Percentiles rank a stretch among this genome's conserved stretches.
phyloP scores from a whole-genome alignment of 2,113 vertebrate species.

The Crotalus horridus region DNA sequence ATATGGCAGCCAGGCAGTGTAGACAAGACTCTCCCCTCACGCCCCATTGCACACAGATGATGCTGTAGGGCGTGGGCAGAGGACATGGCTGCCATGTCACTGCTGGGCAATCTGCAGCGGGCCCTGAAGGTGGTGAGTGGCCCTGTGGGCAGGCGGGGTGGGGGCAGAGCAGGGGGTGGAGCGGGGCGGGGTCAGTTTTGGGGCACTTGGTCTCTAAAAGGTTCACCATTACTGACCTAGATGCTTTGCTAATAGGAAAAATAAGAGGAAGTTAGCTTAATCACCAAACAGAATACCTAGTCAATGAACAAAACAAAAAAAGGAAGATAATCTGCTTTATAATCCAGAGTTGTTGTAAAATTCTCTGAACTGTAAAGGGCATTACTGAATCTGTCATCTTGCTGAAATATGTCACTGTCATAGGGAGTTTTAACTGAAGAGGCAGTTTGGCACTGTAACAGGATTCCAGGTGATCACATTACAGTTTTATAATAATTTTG shows the following conservation, averaged over 20 bases:
- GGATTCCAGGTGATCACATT: conserved; percentile 5
- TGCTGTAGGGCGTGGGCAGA: too few relatives aligned
- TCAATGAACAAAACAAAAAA: conserved; percentile 26
- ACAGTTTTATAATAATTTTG: conserved; percentile 15
- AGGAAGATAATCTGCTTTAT: conserved; percentile 23
- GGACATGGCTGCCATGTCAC: too few relatives aligned
- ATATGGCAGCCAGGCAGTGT: too few relatives aligned
- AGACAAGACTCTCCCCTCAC: too few relatives aligned
- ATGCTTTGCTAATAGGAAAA: conserved; percentile 48
- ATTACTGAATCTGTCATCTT: conserved; percentile 28
- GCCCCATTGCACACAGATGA: too few relatives aligned
- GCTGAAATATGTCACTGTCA: conserved; percentile 12
- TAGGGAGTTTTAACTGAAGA: conserved; percentile 18
- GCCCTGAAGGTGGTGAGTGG: too few relatives aligned
- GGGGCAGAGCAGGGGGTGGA: too few relatives aligned
- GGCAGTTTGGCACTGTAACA: conserved; percentile 17
- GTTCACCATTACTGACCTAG: conserved; percentile 17
- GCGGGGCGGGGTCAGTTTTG: too few relatives aligned
- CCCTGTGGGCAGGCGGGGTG: too few relatives aligned
- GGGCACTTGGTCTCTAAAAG: too few relatives aligned
- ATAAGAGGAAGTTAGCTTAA: conserved; percentile 44
- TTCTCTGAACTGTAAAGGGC: conserved; percentile 27
- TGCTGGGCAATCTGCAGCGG: too few relatives aligned
- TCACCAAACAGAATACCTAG: conserved; percentile 42
- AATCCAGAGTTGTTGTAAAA: conserved; percentile 20